Conservation (phyloP, 2,888 invertebrate species). For the Trilocha varians region DNA sequence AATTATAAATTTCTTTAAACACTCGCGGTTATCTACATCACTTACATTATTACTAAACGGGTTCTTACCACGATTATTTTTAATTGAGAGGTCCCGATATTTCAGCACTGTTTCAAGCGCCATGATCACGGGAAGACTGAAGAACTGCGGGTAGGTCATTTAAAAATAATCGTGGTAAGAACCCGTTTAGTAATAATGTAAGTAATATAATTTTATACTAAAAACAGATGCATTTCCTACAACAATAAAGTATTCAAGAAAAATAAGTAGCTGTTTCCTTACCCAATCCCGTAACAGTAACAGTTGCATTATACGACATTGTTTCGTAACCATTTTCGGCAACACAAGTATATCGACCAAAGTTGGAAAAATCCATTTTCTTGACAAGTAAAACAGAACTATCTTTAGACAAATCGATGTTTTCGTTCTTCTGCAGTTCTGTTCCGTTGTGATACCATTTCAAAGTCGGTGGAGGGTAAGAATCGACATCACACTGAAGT, state of each 20-base stretch:
- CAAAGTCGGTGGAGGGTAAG: slow-evolving; percentile 27
- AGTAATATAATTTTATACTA: background rate
- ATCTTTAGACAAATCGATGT: slow-evolving; percentile 27
- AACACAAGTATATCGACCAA: slow-evolving; percentile 67
- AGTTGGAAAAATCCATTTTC: slow-evolving; percentile 36
- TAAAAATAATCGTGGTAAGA: too few species aligned
- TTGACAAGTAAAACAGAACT: slow-evolving; percentile 29
- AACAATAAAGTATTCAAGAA: background rate
- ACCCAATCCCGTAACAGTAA: slow-evolving; percentile 47
- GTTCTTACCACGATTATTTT: too few species aligned
- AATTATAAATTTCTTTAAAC: too few species aligned
- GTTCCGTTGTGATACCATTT: slow-evolving; percentile 51
- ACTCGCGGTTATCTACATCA: too few species aligned
- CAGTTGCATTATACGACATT: slow-evolving; percentile 28
- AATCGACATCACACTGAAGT: slow-evolving; percentile 34
- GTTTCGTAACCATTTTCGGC: slow-evolving; percentile 62
- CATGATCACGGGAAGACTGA: too few species aligned
- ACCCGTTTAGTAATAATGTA: too few species aligned
- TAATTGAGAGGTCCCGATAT: too few species aligned
- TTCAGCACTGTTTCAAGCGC: too few species aligned
- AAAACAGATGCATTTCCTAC: background rate
- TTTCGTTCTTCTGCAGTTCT: slow-evolving; percentile 17
- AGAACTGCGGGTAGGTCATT: too few species aligned
- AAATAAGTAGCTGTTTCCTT: slow-evolving; percentile 14
- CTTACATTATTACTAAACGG: too few species aligned